phyloP scores from a whole-genome alignment of 2,797 vertebrate species.

The Syngnathus rostellatus region DNA sequence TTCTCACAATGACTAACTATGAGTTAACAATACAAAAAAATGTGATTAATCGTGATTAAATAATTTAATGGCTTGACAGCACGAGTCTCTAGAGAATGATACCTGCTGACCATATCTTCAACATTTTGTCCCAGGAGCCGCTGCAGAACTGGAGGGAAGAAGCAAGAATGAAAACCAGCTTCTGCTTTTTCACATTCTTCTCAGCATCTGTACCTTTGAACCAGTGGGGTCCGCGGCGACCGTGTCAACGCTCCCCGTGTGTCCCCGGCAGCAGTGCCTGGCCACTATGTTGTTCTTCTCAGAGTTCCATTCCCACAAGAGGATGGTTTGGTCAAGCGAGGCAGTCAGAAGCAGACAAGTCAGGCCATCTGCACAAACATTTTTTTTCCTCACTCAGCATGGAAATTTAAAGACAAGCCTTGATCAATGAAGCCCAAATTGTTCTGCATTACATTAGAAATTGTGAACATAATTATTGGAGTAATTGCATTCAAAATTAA shows the following conservation, averaged over 20 bases:
- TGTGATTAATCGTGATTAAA: too few relatives aligned
- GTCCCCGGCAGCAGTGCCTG: constrained; percentile 89
- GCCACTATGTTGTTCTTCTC: constrained; percentile 87
- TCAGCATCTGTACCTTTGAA: constrained; percentile 70
- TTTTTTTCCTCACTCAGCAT: not conserved
- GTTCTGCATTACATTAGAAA: not conserved
- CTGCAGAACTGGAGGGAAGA: constrained; percentile 83
- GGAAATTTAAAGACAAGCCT: not conserved
- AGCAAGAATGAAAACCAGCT: constrained; percentile 3
- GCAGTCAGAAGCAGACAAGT: constrained; percentile 80
- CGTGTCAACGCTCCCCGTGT: constrained; percentile 84
- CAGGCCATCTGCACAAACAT: constrained; percentile 59
- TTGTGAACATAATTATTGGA: not conserved
- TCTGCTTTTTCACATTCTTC: not conserved
- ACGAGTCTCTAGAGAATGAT: constrained; percentile 11
- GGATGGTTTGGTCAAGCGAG: constrained; percentile 89
- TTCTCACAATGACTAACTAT: too few relatives aligned
- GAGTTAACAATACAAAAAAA: too few relatives aligned
- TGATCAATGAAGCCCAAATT: not conserved
- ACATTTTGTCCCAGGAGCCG: constrained; percentile 98
- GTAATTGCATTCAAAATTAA: not conserved
- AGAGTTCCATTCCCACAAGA: constrained; percentile 94
- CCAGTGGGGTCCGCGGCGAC: constrained; percentile 79
- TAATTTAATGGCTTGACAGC: too few relatives aligned
- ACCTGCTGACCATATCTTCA: constrained; percentile 99